Evolutionary conservation across 2,888 invertebrate genomes (phyloP).

Genomic region (Heliconius ethilla): DNA sequence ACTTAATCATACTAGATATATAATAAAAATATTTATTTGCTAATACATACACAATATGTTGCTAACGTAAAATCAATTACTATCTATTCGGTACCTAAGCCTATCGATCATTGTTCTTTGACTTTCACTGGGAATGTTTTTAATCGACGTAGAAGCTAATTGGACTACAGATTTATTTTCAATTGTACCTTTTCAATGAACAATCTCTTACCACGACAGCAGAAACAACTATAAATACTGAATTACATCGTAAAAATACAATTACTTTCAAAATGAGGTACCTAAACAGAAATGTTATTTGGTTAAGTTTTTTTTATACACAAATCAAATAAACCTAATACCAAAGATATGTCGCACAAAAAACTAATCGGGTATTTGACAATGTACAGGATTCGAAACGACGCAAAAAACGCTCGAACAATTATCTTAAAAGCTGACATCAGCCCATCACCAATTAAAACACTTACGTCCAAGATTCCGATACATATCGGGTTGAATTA

Average conservation of each 20-base stretch:
- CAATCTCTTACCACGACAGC: constrained; percentile 7
- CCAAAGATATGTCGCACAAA: constrained; percentile 15
- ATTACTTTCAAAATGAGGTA: background rate
- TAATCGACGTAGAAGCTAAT: constrained; percentile 36
- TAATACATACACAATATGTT: background rate
- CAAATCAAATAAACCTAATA: constrained; percentile 24
- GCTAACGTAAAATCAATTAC: constrained; percentile 17
- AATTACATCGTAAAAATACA: constrained; percentile 23
- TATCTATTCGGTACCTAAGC: constrained; percentile 5
- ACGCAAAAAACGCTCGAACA: constrained; percentile 33
- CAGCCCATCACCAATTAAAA: constrained; percentile 44
- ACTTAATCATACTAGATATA: too few species aligned
- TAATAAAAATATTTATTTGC: too few species aligned
- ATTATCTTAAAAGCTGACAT: constrained; percentile 46
- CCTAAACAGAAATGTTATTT: background rate
- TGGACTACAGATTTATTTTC: constrained; percentile 37
- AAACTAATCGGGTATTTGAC: constrained; percentile 32
- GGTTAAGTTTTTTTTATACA: constrained; percentile 8
- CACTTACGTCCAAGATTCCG: constrained; percentile 45
- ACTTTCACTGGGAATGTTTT: constrained; percentile 33
- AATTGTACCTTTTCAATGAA: constrained; percentile 33
- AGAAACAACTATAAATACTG: constrained; percentile 2
- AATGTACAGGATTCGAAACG: constrained; percentile 29
- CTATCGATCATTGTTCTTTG: constrained; percentile 39
- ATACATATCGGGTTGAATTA: constrained; percentile 44